Base-by-base conservation (phyloP, 53 echinoderm and acorn worm species). In the Hippasteria phrygiana region DNA sequence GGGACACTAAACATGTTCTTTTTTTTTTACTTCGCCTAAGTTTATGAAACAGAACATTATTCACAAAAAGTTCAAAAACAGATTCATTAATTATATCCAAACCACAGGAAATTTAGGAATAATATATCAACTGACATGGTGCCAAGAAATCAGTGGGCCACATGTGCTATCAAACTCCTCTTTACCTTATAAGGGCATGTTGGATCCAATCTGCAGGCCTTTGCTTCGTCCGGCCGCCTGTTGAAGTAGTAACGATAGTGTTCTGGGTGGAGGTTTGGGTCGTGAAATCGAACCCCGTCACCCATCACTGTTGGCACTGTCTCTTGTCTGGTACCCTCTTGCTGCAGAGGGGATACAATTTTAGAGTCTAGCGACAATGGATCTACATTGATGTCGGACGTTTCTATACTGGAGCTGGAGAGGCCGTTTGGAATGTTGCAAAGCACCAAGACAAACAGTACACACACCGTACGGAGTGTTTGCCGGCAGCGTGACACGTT, bases 221-320 rank as follows among this genome's bases (percentile, higher is more conserved):
- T 77, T 26, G 94, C 94, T 29, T 73, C 77, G 4, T 89, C 89
- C 0, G 88, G 87, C n/a, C 87, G 89, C 4, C 74, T 59, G 26
- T 63, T 88, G 75, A 96, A 96, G 78, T 85, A 92, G 54, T 83
- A 96, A 3, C 87, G 89, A 50, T 94, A 94, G 46, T 96, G 96
- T 16, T 92, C 92, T 67, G 91, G 93, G 46, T 86, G 96, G 47
- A 96, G 91, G 51, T 93, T 88, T 28, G 91, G 94, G 55, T 96
- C 96, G 11, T 43, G 40, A n/a, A 91, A 88, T 14, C 66, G 39
- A 24, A 35, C 74, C 33, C 17, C 24, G 5, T 17, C 74, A 14
- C 31, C 41, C 34, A 32, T 43, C 9, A 29, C 17, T 6, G 2
- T 16, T 18, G 45, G 11, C 28, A 16, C 36, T 22, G 41, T 35